Conservation (phyloP, 2,113 vertebrate species). For the Corythaeola cristata region DNA sequence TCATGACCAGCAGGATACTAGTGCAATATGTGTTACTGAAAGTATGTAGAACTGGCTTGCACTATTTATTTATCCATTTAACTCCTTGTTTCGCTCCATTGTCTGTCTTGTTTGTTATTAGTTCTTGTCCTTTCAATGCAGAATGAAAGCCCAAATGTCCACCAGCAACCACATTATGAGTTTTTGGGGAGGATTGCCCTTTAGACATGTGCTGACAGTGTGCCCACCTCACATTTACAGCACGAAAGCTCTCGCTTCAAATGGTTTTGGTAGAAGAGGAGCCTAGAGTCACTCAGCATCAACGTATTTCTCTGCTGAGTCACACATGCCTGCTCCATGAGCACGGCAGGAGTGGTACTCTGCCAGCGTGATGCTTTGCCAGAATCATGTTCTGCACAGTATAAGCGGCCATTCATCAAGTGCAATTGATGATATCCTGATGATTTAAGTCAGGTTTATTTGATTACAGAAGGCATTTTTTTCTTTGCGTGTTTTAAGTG, state of each 20-base stretch:
- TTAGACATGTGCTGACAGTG: neutral
- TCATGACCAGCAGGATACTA: neutral
- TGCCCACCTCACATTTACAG: neutral
- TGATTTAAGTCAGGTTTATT: neutral
- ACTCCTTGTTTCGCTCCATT: neutral
- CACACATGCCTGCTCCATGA: accelerated
- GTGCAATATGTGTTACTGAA: neutral
- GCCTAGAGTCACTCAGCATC: neutral
- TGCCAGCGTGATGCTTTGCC: neutral
- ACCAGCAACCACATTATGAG: neutral
- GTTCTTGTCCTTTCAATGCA: neutral
- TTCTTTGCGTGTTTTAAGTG: neutral
- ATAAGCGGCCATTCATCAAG: neutral
- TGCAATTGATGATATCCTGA: neutral
- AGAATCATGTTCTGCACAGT: neutral
- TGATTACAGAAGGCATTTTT: neutral
- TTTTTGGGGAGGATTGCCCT: neutral
- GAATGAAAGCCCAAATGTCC: neutral
- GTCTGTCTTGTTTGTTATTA: neutral
- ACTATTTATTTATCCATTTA: neutral
- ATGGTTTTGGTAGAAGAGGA: neutral
- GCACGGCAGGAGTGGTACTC: neutral
- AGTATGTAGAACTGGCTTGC: neutral
- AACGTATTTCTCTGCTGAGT: neutral
- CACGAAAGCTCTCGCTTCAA: neutral